phyloP scores from a whole-genome alignment of 2,113 vertebrate species.

The Phalacrocorax aristotelis region DNA sequence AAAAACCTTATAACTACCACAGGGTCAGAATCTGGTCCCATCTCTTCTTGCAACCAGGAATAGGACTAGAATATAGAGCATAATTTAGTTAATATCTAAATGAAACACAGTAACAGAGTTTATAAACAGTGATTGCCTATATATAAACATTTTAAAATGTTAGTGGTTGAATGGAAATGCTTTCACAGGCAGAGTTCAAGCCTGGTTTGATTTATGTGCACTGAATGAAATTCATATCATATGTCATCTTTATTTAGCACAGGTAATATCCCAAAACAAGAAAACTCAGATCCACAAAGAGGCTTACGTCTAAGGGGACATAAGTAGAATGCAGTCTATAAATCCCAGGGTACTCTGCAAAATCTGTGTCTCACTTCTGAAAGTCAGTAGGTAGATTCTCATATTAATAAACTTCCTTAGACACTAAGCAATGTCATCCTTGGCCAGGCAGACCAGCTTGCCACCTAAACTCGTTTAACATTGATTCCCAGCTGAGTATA shows the following conservation, averaged over 20 bases:
- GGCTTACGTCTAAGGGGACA: background rate
- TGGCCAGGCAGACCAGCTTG: background rate
- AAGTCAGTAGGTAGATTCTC: background rate
- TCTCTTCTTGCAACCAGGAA: conserved; percentile 92
- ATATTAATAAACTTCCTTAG: background rate
- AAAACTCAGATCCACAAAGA: background rate
- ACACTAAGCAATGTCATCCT: background rate
- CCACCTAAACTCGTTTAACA: background rate
- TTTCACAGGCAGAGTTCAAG: background rate
- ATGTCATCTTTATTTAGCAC: background rate
- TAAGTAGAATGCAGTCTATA: background rate
- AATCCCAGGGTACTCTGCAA: background rate
- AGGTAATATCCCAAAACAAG: background rate
- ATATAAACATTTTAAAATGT: background rate
- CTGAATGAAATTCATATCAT: background rate
- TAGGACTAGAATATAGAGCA: conserved; percentile 85
- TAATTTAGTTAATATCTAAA: conserved; percentile 13
- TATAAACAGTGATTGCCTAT: background rate
- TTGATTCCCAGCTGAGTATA: background rate
- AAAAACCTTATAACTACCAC: conserved; percentile 93
- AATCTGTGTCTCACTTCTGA: background rate
- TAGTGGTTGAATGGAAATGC: background rate
- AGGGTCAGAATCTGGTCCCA: conserved; percentile 93
- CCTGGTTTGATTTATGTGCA: background rate
- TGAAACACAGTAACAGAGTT: background rate